phyloP scores from a whole-genome alignment of 2,113 vertebrate genomes.

The Jacana jacana region DNA sequence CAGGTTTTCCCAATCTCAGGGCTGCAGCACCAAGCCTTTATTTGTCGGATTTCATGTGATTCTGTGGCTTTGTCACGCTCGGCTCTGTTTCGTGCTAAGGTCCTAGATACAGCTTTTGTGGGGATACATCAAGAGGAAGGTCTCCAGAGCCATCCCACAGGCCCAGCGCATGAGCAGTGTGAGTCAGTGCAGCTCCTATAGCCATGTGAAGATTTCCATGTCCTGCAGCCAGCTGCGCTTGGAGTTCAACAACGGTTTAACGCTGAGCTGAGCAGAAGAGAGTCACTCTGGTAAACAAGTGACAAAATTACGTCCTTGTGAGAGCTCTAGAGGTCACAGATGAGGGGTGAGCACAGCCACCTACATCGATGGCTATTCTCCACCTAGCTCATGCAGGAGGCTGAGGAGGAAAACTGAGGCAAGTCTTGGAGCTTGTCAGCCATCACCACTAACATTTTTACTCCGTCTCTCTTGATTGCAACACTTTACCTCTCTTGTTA shows the following conservation, averaged over 20 bases:
- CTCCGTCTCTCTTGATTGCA: neutral
- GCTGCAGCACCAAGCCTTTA: accelerated
- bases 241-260: neutral
- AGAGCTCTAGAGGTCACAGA: neutral
- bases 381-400: neutral
- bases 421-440: neutral
- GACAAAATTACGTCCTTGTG: neutral
- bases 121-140: neutral
- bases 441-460: neutral
- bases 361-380: neutral
- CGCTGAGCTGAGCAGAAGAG: neutral
- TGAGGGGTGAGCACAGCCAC: neutral
- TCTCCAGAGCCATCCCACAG: neutral
- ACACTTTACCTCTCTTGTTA: neutral
- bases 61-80: neutral
- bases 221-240: neutral
- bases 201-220: neutral
- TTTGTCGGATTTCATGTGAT: neutral
- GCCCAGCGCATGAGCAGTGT: neutral
- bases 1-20: neutral
- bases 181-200: neutral
- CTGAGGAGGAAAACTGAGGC: neutral
- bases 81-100: neutral
- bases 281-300: neutral
- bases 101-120: neutral